These are phyloP conservation scores for Orchesellides sinensis DNA, from an alignment of 2,888 invertebrate species.

Conservation along the genomic window DNA sequence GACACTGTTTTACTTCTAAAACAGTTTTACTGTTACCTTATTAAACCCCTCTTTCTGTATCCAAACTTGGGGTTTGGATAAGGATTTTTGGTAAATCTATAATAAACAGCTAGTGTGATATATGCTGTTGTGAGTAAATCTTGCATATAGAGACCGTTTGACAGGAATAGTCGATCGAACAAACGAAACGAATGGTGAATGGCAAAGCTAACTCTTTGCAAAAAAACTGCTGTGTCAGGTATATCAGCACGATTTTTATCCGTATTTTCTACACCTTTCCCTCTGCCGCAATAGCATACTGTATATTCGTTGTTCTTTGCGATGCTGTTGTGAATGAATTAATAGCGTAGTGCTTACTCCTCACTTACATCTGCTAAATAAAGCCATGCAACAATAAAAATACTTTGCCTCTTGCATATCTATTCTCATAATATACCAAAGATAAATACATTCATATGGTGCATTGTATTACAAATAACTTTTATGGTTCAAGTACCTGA, in stretches of 20 bases:
- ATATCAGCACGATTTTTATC: conserved; percentile 58
- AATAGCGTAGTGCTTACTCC: conserved; percentile 9
- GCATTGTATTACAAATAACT: conserved; percentile 3
- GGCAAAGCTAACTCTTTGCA: too few relatives aligned
- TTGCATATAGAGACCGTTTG: neutral
- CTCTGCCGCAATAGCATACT: neutral
- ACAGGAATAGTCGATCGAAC: conserved; percentile 33
- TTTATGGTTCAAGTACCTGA: conserved; percentile 57
- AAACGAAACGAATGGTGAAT: conserved; percentile 10
- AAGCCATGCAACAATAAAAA: conserved; percentile 18
- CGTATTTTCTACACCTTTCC: conserved; percentile 43
- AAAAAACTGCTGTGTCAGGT: conserved; percentile 48
- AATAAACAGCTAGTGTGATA: too few relatives aligned
- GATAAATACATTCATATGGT: neutral
- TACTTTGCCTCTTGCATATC: conserved; percentile 3
- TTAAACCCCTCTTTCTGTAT: conserved; percentile 12
- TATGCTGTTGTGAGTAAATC: neutral
- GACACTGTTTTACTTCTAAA: conserved; percentile 22
- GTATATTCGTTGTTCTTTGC: conserved; percentile 8
- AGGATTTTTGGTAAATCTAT: too few relatives aligned
- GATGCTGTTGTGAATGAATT: conserved; percentile 46
- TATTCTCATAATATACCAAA: conserved; percentile 1
- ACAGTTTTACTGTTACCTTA: conserved; percentile 49
- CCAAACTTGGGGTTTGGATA: neutral
- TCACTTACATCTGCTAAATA: conserved; percentile 10